These are phyloP conservation scores for Megaceryle maxima DNA, from an alignment of 2,113 vertebrate genomes.

Conservation along the genomic window DNA sequence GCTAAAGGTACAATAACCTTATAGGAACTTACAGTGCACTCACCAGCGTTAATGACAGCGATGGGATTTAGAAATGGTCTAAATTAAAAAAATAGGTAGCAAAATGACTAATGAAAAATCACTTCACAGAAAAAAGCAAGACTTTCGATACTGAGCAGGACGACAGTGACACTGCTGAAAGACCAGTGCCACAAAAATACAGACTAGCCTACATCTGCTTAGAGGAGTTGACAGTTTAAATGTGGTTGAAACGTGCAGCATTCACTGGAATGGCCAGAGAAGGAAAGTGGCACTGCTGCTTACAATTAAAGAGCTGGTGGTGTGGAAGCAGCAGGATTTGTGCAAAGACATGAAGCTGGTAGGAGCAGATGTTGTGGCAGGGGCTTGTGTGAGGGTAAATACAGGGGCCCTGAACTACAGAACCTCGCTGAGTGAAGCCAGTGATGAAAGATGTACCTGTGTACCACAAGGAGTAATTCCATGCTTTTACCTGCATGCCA, in stretches of 20 bases:
- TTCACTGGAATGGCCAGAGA: neutral
- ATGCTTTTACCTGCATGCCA: neutral
- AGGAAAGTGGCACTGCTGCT: neutral
- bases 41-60: neutral
- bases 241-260: rapidly evolving
- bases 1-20: neutral
- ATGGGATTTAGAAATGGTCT: neutral
- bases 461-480: neutral
- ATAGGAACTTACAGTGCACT: neutral
- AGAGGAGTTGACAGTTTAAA: neutral
- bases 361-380: neutral
- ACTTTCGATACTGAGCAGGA: neutral
- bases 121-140: neutral
- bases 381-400: neutral
- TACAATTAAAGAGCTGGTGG: neutral
- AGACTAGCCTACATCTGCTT: neutral
- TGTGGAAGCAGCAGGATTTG: neutral
- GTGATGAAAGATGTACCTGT: neutral
- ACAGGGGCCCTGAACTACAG: neutral
- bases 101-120: neutral
- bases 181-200: neutral
- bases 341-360: neutral
- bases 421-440: neutral
- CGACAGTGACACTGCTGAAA: neutral
- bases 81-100: neutral